Evolutionary conservation across 2,797 vertebrate genomes (phyloP).

Genomic region (Cheirogaleus major): DNA sequence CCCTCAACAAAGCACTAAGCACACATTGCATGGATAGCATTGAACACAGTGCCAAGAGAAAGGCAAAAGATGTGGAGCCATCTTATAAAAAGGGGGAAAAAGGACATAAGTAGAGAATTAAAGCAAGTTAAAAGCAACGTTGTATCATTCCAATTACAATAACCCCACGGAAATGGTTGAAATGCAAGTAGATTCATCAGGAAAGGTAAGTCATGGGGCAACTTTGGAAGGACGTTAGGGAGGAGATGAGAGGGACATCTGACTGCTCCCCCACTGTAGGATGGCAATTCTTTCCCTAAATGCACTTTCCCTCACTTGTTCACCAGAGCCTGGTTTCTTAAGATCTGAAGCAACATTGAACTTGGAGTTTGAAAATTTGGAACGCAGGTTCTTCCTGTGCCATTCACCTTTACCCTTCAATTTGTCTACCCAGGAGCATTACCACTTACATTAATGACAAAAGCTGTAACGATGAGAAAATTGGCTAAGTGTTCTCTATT

Average conservation of each 20-base stretch:
- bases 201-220: neutral
- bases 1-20: slow-evolving; percentile 25
- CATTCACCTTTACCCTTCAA: neutral
- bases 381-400: neutral
- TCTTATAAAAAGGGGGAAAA: neutral
- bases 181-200: neutral
- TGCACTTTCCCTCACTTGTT: neutral
- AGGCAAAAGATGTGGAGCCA: neutral
- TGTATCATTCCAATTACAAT: neutral
- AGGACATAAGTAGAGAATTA: neutral
- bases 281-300: slow-evolving; percentile 1
- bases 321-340: neutral
- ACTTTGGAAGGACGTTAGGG: neutral
- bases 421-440: neutral
- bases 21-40: neutral
- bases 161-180: neutral
- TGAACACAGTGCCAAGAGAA: neutral
- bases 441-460: slow-evolving; percentile 50
- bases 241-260: neutral
- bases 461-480: slow-evolving; percentile 24
- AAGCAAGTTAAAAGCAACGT: slow-evolving; percentile 1
- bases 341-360: neutral
- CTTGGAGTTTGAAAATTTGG: neutral
- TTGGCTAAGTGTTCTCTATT: slow-evolving; percentile 42
- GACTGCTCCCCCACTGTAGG: neutral